Base-by-base conservation (phyloP, 2,113 vertebrate genomes). In the Rana temporaria region DNA sequence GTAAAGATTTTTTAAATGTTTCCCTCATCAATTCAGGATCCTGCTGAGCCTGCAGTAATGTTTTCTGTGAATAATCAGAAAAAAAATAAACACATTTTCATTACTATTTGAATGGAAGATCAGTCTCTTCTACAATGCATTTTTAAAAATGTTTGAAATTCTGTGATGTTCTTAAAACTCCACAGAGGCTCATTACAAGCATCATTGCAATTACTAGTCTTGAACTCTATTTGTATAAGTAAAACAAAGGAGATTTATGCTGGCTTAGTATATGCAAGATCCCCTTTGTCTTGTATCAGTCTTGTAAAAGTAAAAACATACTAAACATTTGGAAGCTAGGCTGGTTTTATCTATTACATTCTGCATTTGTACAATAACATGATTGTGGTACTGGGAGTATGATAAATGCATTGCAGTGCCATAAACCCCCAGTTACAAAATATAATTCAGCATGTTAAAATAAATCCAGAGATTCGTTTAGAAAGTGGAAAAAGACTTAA, bases 271-370 rank as follows among this genome's bases (percentile, higher is more conserved):
- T 52, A 75, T 75, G 80, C 38, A 74, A 75, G 56, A 67, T 68
- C 63, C 63, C 72, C 71, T 83, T 83, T 76, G 81, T 83, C 53
- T 83, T 83, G 72, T 83, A 83, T 76, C 53, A 30, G 72, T 60
- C 63, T 74, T 68, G 53, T 68, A 53, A 83, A 83, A 76, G 81
- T 66, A 22, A 75, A 83, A 75, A 83, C 53, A 76, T 60, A 83
- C 81, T 83, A 68, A 66, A 57, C 59, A 76, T 83, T 83, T 57
- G 64, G 70, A 83, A 68, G 52, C 64, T 64, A 57, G 63, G 63
- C 53, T 67, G 20, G 81, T 56, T 83, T 83, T 68, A 83, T 83
- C 81, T 59, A 26, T 56, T 24, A 67, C 24, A 80, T 26, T 68
- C 63, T 76, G 81, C 62, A 56, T 48, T 56, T 57, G 52, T 67